phyloP scores from a whole-genome alignment of 1,140 invertebrate genomes.

The Drosophila pachea region DNA sequence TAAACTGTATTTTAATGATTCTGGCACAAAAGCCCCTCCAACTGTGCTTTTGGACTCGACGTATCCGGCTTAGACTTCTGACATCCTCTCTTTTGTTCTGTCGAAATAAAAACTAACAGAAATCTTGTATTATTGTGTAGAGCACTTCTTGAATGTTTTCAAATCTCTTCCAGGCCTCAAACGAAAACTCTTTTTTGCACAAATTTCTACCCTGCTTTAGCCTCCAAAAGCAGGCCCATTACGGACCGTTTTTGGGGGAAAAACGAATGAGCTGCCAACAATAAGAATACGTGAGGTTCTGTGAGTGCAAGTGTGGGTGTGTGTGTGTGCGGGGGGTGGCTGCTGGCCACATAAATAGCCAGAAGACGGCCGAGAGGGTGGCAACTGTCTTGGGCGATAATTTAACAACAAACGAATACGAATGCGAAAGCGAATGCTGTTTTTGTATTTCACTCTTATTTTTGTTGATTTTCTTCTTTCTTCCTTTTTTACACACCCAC shows the following conservation, averaged over 20 bases:
- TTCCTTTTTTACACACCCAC: constrained; percentile 44
- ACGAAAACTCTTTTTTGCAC: constrained; percentile 13
- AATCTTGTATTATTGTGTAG: too few species aligned
- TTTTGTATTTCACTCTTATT: constrained; percentile 66
- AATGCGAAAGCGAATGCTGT: constrained; percentile 57
- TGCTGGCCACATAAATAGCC: constrained; percentile 58
- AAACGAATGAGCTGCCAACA: constrained; percentile 42
- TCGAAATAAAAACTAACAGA: too few species aligned
- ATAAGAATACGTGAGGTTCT: constrained; percentile 21
- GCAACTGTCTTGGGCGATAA: constrained; percentile 61
- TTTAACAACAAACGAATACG: constrained; percentile 73
- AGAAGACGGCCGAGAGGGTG: constrained; percentile 34
- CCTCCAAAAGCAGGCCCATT: constrained; percentile 28
- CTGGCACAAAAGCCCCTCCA: too few species aligned
- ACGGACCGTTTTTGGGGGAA: constrained; percentile 32
- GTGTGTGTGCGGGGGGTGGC: constrained; percentile 31
- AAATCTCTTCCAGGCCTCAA: too few species aligned
- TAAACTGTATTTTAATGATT: too few species aligned
- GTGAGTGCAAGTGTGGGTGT: constrained; percentile 3
- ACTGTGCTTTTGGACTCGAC: too few species aligned
- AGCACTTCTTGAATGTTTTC: too few species aligned
- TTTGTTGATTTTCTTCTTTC: constrained; percentile 41
- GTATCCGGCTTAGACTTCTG: too few species aligned
- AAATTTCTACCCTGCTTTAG: background rate
- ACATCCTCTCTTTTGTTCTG: too few species aligned